Conservation (phyloP, 2,888 invertebrate genomes). For the Trissonchulus latispiculum region DNA sequence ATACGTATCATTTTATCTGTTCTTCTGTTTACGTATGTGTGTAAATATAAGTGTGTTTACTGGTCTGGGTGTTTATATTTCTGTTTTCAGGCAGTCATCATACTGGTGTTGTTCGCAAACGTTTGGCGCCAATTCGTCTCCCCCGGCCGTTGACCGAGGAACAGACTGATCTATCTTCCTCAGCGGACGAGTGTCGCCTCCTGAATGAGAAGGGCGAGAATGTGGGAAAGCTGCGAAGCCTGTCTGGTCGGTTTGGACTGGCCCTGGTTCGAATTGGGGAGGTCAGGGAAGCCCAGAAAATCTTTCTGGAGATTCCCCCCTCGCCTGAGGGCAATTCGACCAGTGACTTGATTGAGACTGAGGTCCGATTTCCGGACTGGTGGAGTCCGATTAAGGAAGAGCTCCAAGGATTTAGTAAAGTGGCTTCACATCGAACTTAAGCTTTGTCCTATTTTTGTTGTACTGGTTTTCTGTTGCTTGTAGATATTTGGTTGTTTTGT, state of each 20-base stretch:
- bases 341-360: too few relatives aligned
- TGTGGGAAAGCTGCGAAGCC: conserved; percentile 8
- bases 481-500: too few relatives aligned
- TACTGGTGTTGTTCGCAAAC: conserved; percentile 85
- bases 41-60: too few relatives aligned
- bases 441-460: too few relatives aligned
- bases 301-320: neutral
- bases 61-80: too few relatives aligned
- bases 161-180: neutral
- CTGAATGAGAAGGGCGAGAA: neutral
- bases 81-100: conserved; percentile 62
- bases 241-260: conserved; percentile 13
- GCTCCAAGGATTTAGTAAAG: neutral
- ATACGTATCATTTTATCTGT: too few relatives aligned
- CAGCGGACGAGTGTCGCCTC: neutral
- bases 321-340: neutral
- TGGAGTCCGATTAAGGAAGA: neutral
- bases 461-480: too few relatives aligned
- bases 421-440: too few relatives aligned
- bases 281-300: neutral
- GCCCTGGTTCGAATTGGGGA: conserved; percentile 7
- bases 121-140: conserved; percentile 60
- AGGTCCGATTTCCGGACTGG: neutral
- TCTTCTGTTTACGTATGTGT: too few relatives aligned
- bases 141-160: conserved; percentile 47